A percentile compares a stretch with the other conserved stretches of the same genome.
Conservation (phyloP, 2,888 invertebrate genomes). For the Pardosa pseudoannulata region DNA sequence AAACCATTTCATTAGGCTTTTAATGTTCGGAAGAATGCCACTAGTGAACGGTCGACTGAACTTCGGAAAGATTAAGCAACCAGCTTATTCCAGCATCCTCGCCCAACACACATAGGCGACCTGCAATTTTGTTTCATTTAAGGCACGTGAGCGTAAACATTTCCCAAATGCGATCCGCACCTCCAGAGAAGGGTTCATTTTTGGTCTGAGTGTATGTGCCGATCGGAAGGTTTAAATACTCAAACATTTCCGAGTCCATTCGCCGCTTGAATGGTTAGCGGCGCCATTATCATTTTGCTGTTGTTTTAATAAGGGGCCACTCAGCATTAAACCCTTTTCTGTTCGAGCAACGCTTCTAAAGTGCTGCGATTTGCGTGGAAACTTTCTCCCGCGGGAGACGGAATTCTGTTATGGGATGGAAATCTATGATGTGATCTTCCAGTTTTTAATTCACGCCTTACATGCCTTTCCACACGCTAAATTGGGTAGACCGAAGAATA, state of each 20-base stretch:
- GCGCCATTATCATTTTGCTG: slow-evolving; percentile 4
- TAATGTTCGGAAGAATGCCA: neutral
- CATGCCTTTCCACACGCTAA: neutral
- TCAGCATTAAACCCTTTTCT: neutral
- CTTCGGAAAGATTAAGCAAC: neutral
- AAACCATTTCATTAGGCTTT: slow-evolving; percentile 10
- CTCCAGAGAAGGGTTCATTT: neutral
- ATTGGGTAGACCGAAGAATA: neutral
- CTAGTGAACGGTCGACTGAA: neutral
- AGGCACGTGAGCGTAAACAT: neutral
- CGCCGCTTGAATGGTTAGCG: neutral
- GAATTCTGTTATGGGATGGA: neutral
- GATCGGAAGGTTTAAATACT: neutral
- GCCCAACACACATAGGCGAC: neutral
- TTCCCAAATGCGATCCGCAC: neutral
- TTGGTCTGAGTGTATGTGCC: neutral
- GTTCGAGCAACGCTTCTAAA: neutral
- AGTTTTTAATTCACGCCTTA: slow-evolving; percentile 13
- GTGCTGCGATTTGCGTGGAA: slow-evolving; percentile 4
- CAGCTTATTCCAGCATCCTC: neutral
- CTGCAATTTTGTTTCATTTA: neutral
- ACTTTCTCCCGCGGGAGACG: neutral
- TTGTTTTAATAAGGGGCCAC: slow-evolving; percentile 16
- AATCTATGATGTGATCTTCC: slow-evolving; percentile 4
- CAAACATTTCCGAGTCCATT: slow-evolving; percentile 4